Base-by-base conservation (phyloP, 2,888 invertebrate species). In the Mimumesa dahlbomi region DNA sequence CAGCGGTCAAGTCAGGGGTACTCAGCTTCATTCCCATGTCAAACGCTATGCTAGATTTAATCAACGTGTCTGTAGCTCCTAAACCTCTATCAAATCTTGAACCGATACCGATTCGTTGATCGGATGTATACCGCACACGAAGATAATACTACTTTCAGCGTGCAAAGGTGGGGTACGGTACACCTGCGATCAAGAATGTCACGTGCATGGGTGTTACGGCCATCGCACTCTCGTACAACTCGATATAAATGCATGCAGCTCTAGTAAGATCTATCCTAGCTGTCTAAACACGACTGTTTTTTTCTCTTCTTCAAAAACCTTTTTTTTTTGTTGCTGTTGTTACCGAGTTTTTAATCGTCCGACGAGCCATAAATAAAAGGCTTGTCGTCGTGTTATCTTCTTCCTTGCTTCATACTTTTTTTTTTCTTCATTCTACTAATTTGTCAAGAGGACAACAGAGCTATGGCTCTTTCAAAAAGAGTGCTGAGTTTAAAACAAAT, bases 171-270 rank as follows among this genome's bases (percentile, higher is more conserved):
- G 42, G 48, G 42, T 49, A 48, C 77, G 73, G 57, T 73, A 76
- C 63, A 73, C 57, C 53, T 42, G 31, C 45, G 73, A 77, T 66
- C 76, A 45, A 59, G 43, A 63, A 64, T 38, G 61, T 53, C 42
- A 34, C 56, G 68, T 53, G 67, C 64, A 65, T 62, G 58, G 42
- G 49, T 56, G 22, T 54, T 50, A 43, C 59, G 56, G 56, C 57
- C 64, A 54, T 45, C 46, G 62, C 64, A 65, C 61, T 65, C 50
- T 74, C 65, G 34, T 71, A 77, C 68, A 71, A 69, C 65, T 76
- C 69, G 70, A 79, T 77, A 79, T 85, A 81, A 85, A 84, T 85
- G 83, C 84, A 85, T 84, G 81, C 85, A 85, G 80, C 81, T 76
- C 84, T 85, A n/a, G n/a, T n/a, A 85, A 75, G 76, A 70, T 75